Conservation (phyloP, 2,888 invertebrate species). For the Ophion ellenae region DNA sequence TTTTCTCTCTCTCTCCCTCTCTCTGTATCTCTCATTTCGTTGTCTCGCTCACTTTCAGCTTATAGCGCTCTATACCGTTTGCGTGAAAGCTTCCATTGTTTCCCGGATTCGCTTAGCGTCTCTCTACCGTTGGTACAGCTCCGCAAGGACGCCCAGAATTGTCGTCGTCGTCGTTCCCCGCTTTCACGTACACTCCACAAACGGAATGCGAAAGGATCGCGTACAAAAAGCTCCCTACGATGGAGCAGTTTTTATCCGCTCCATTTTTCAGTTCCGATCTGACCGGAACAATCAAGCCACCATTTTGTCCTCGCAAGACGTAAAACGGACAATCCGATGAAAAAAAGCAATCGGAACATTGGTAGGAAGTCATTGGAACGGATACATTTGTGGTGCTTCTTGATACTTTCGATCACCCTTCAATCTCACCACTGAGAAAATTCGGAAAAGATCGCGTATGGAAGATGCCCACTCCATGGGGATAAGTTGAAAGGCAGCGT, state of each 20-base stretch:
- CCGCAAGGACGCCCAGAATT: slow-evolving; percentile 35
- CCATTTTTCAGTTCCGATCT: slow-evolving; percentile 40
- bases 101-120: slow-evolving; percentile 65
- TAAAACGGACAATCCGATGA: background rate
- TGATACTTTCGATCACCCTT: slow-evolving; percentile 1
- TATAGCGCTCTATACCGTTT: slow-evolving; percentile 58
- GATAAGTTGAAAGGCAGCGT: background rate
- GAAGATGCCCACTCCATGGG: background rate
- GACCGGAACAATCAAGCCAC: slow-evolving; percentile 52
- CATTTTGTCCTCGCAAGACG: slow-evolving; percentile 47
- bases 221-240: slow-evolving; percentile 26
- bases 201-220: slow-evolving; percentile 2
- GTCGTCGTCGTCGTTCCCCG: slow-evolving; percentile 25
- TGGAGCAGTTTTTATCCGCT: slow-evolving; percentile 16
- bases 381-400: background rate
- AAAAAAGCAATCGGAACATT: background rate
- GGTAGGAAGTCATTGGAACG: background rate
- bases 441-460: slow-evolving; percentile 30
- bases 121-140: slow-evolving; percentile 19
- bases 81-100: slow-evolving; percentile 69
- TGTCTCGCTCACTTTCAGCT: slow-evolving; percentile 53
- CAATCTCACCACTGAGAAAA: background rate
- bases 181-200: slow-evolving; percentile 21
- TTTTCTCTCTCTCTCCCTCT: slow-evolving; percentile 30
- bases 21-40: slow-evolving; percentile 44